These are phyloP conservation scores for Lasaia peninsularis DNA, from an alignment of 1,140 invertebrate species.

Conservation along the genomic window DNA sequence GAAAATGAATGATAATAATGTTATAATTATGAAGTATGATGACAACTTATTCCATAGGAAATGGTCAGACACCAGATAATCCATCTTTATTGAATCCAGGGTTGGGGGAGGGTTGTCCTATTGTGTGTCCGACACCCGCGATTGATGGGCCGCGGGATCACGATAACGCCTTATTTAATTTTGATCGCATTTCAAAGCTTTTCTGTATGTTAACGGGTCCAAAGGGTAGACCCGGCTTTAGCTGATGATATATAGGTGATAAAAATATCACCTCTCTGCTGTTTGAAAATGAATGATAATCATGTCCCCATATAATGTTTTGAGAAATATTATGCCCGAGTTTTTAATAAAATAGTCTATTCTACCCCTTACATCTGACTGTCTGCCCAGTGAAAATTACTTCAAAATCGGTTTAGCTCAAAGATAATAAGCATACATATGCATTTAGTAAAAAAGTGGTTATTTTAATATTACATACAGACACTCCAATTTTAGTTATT, in stretches of 20 bases:
- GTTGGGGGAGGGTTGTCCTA: background rate
- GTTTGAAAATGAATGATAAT: too few species aligned
- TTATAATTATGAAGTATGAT: background rate
- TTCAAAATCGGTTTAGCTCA: too few species aligned
- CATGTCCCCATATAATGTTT: too few species aligned
- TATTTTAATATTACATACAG: too few species aligned
- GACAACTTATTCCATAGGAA: background rate
- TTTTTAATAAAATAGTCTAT: too few species aligned
- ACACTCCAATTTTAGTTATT: too few species aligned
- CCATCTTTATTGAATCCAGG: background rate
- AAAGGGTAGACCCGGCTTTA: conserved; percentile 27
- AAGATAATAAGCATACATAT: too few species aligned
- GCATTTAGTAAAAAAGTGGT: too few species aligned
- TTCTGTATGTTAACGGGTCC: conserved; percentile 5
- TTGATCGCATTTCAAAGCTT: conserved; percentile 32
- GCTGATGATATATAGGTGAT: conserved; percentile 12
- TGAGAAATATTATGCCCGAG: too few species aligned
- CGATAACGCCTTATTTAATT: conserved; percentile 59
- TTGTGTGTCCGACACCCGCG: background rate
- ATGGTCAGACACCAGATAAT: background rate
- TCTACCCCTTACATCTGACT: too few species aligned
- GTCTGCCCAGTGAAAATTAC: too few species aligned
- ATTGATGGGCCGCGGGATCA: conserved; percentile 50
- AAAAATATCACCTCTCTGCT: conserved; percentile 22
- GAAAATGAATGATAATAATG: background rate